Conservation (phyloP, 2,888 invertebrate species). For the Branchipolynoe longqiensis region DNA sequence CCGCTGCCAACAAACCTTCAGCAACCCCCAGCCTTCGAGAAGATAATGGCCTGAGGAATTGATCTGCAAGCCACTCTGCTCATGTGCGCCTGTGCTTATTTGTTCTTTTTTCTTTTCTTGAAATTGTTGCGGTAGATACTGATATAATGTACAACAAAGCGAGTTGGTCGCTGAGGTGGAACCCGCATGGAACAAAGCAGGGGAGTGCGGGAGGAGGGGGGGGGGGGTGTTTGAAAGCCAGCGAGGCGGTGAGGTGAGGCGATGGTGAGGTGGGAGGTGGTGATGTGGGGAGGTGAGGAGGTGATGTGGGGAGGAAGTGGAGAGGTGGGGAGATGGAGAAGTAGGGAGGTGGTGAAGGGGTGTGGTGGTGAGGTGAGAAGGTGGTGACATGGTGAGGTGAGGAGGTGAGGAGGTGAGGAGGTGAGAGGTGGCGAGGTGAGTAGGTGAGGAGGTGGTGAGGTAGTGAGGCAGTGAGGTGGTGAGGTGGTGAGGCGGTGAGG, state of each 20-base stretch:
- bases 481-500: slow-evolving; percentile 1
- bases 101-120: no score
- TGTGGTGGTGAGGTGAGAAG: slow-evolving; percentile 13
- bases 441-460: no score
- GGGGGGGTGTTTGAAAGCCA: slow-evolving; percentile 1
- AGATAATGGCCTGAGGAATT: slow-evolving; percentile 33
- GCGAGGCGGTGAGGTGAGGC: slow-evolving; percentile 9
- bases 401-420: background rate
- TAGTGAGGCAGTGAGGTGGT: background rate
- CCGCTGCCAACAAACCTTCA: background rate
- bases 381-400: no score
- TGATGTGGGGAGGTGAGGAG: background rate
- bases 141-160: slow-evolving; percentile 25
- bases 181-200: background rate
- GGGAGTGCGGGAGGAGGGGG: no score
- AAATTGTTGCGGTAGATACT: no score
- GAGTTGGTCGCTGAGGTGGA: background rate
- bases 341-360: background rate
- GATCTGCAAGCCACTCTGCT: slow-evolving; percentile 11
- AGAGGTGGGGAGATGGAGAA: no score
- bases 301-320: background rate
- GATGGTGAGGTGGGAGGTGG: no score
- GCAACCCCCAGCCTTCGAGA: background rate
- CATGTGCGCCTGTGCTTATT: background rate
- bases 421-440: slow-evolving; percentile 2